phyloP scores from a whole-genome alignment of 2,113 vertebrate species.

The Microtus montanus region DNA sequence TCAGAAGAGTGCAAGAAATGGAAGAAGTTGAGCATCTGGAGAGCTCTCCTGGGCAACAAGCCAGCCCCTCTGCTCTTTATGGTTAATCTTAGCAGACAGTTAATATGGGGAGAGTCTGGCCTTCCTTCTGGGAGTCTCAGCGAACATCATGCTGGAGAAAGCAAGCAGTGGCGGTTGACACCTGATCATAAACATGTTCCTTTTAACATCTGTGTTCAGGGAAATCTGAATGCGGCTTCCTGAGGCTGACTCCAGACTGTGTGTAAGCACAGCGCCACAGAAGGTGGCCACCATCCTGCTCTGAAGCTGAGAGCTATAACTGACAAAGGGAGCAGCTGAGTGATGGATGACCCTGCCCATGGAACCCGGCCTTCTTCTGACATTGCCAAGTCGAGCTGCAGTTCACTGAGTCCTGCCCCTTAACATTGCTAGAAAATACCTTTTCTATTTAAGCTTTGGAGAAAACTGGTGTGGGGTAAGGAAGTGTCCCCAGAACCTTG shows the following conservation, averaged over 20 bases:
- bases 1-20: not conserved
- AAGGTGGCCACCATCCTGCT: not conserved
- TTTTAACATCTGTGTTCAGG: not conserved
- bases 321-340: not conserved
- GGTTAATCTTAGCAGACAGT: not conserved
- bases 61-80: not conserved
- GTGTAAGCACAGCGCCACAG: not conserved
- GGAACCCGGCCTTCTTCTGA: not conserved
- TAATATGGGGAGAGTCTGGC: not conserved
- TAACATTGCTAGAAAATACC: not conserved
- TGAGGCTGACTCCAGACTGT: not conserved
- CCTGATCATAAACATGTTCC: not conserved
- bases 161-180: accelerated
- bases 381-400: no score
- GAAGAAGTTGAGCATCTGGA: not conserved
- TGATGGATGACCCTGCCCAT: not conserved
- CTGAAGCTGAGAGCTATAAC: not conserved
- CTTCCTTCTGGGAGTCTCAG: not conserved
- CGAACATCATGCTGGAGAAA: not conserved
- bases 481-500: not conserved
- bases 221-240: not conserved
- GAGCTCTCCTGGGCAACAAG: not conserved
- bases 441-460: not conserved
- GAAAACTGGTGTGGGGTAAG: not conserved
- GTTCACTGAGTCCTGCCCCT: not conserved